These are phyloP conservation scores for Hemicrepidius hirtus DNA, from an alignment of 2,888 invertebrate species.

Conservation along the genomic window DNA sequence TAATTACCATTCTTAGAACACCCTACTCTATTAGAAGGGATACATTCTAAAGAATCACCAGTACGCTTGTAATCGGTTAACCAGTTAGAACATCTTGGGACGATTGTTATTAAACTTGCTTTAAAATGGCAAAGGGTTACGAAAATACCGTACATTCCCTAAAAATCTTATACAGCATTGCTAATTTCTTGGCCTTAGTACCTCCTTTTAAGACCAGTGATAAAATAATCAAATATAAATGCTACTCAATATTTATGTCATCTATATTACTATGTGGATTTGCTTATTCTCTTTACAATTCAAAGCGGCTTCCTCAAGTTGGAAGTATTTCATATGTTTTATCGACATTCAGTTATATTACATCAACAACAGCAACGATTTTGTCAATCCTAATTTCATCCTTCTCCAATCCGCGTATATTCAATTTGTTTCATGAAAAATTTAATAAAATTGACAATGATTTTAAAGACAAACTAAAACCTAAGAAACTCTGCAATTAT, in stretches of 20 bases:
- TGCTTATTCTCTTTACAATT: background rate
- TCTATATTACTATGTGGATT: background rate
- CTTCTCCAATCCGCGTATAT: background rate
- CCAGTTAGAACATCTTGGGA: too few relatives aligned
- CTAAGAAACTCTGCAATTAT: background rate
- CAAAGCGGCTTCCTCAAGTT: background rate
- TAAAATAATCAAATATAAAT: constrained; percentile 1
- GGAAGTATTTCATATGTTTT: too few relatives aligned
- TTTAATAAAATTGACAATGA: background rate
- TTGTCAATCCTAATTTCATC: background rate
- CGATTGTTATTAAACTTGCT: too few relatives aligned
- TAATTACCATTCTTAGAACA: too few relatives aligned
- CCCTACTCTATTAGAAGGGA: too few relatives aligned
- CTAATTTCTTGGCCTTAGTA: constrained; percentile 10
- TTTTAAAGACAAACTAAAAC: background rate
- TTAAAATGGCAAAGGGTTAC: too few relatives aligned
- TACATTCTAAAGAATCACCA: too few relatives aligned
- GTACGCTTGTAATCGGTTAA: too few relatives aligned
- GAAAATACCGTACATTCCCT: background rate
- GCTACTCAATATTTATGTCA: background rate
- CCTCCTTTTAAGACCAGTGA: background rate
- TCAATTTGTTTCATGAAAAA: background rate
- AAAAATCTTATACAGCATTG: background rate
- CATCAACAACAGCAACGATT: background rate
- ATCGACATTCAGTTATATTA: background rate